phyloP scores from a whole-genome alignment of 2,113 vertebrate genomes.

The Fulica atra region DNA sequence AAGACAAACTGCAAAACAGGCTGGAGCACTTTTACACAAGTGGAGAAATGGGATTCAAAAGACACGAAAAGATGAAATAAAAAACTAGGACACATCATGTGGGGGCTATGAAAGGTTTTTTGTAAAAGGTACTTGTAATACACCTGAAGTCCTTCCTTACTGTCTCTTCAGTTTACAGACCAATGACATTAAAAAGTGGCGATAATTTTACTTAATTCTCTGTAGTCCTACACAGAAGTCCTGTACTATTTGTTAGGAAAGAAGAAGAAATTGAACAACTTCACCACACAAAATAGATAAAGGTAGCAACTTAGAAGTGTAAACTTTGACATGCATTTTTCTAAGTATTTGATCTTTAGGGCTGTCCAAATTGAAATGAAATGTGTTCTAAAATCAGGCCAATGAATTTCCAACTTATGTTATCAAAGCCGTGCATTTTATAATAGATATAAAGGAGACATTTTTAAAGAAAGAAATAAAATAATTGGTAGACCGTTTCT shows the following conservation, averaged over 20 bases:
- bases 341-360: background rate
- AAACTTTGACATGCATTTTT: background rate
- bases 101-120: background rate
- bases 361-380: background rate
- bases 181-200: background rate
- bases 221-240: background rate
- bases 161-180: background rate
- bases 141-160: background rate
- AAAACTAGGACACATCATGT: background rate
- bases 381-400: background rate
- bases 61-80: background rate
- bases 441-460: background rate
- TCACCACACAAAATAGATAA: background rate
- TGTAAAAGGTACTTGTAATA: background rate
- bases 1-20: background rate
- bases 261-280: background rate
- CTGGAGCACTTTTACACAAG: background rate
- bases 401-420: background rate
- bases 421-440: background rate
- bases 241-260: background rate
- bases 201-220: background rate
- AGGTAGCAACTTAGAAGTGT: background rate
- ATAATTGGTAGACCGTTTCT: background rate
- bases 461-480: background rate
- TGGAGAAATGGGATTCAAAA: background rate